These are phyloP conservation scores for Tragelaphus scriptus DNA, from an alignment of 2,113 vertebrate species.

Conservation along the genomic window DNA sequence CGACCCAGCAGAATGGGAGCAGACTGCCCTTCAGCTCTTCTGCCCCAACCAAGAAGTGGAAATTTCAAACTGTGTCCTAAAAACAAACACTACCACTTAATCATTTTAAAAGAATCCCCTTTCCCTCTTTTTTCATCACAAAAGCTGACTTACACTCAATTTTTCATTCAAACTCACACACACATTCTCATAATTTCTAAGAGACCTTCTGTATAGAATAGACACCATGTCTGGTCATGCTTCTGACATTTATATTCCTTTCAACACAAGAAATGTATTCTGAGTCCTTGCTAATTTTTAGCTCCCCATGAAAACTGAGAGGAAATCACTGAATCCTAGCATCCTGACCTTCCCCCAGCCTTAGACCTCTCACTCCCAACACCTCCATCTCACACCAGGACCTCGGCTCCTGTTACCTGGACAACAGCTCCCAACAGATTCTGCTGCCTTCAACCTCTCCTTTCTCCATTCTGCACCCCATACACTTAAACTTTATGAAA, in stretches of 20 bases:
- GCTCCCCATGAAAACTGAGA: background rate
- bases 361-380: background rate
- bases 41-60: background rate
- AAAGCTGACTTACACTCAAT: background rate
- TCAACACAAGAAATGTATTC: background rate
- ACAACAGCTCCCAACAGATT: background rate
- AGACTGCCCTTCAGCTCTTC: background rate
- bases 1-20: background rate
- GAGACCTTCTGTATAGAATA: background rate
- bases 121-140: background rate
- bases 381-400: background rate
- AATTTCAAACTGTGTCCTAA: background rate
- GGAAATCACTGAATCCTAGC: background rate
- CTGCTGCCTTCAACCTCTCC: background rate
- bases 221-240: background rate
- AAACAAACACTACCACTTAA: background rate
- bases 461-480: background rate
- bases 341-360: background rate
- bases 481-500: background rate
- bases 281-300: background rate
- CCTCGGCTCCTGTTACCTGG: background rate
- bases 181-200: background rate
- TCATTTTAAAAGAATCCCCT: background rate
- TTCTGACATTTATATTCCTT: background rate
- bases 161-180: background rate